Evolutionary conservation across 2,888 invertebrate species (phyloP), one percentile per base, ranked within the genome.

Genomic region (Mechanitis mazaeus): DNA sequence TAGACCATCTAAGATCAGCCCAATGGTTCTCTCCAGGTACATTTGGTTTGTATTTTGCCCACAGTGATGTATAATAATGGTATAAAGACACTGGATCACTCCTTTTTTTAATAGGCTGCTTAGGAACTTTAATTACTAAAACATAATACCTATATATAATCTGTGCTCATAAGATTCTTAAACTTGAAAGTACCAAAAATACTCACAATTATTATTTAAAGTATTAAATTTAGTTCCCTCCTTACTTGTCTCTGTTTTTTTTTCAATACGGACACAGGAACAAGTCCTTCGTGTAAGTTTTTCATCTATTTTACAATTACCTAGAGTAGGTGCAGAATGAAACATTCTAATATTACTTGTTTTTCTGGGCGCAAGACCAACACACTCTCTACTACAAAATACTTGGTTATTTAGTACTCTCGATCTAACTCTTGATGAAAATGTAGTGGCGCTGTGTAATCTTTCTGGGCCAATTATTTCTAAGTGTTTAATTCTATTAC

Each of bases 61-160:
- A 96, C 71, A 94, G 87, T 45, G 91, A 87, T 70, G 93, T 93
- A 75, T 96, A 96, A 71, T 94, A 93, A 69, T 95, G 95, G 75
- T 95, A 96, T 28, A 95, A 82, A 28, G 93, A 90, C 0, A 96
- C 95, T 28, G 96, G 95, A 78, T 95, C 95, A 78, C 91, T 91
- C 79, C 92, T 92, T 68, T 85, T 85, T 58, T 83, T 84, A 35
- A 79, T 72, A 55, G 84, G 83, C 54, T 82, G 80, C 70, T 83
- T 85, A 71, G 90, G 89, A 9, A 93, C 91, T 75, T 91, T 91
- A 61, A 94, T 94, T 78, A 93, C 94, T 94, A 80, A 60, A 89
- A 77, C 31, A 56, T 33, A 47, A 55, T 28, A 59, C 11, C 12
- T 54, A n/a, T 54, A 55, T 58, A 38, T 31, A 31, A 64, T 11